Conservation (phyloP, 2,113 vertebrate species). For the Echinops telfairi region DNA sequence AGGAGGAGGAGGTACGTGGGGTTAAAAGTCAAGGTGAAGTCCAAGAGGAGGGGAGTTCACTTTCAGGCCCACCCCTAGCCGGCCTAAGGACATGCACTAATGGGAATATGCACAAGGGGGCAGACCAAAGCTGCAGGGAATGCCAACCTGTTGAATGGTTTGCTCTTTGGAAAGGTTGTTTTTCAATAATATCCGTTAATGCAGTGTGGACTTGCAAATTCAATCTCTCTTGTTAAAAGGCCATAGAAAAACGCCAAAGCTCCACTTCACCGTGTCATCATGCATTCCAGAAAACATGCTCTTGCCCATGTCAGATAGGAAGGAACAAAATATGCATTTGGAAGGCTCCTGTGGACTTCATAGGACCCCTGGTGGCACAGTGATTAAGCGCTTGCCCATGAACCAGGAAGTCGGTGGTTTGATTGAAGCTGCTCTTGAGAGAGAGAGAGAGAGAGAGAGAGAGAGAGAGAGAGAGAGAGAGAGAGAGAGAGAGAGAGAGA, state of each 20-base stretch:
- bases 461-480: neutral
- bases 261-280: neutral
- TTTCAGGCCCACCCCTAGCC: rapidly evolving
- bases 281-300: constrained; percentile 36
- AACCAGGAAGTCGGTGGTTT: neutral
- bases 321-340: neutral
- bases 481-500: neutral
- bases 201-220: neutral
- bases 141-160: neutral
- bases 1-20: neutral
- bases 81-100: neutral
- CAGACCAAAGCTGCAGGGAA: neutral
- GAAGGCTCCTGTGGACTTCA: neutral
- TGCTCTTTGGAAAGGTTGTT: neutral
- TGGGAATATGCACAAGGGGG: neutral
- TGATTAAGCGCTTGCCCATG: neutral
- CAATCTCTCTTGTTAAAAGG: constrained; percentile 26
- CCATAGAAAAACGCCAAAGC: neutral
- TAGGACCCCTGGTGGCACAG: neutral
- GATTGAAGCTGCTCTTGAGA: neutral
- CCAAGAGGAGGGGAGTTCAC: neutral
- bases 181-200: neutral
- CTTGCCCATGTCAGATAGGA: neutral
- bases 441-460: neutral
- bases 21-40: too few relatives aligned